phyloP scores from a whole-genome alignment of 2,888 invertebrate genomes.

The Ctenicera cuprea region DNA sequence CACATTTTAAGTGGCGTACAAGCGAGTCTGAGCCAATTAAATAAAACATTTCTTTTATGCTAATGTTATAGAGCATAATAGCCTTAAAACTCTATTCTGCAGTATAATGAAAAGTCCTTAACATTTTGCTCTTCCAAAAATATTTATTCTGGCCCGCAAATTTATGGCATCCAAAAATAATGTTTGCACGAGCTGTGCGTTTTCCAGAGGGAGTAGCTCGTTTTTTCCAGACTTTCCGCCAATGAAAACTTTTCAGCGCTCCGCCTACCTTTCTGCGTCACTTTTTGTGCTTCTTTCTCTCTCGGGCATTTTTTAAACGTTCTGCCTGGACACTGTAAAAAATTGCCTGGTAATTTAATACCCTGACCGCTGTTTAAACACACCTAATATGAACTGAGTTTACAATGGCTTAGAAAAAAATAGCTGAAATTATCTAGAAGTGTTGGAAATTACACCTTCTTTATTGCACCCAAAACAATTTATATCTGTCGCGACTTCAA shows the following conservation, averaged over 20 bases:
- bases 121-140: constrained; percentile 73
- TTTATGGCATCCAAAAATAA: constrained; percentile 73
- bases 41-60: constrained; percentile 72
- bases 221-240: constrained; percentile 69
- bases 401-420: constrained; percentile 60
- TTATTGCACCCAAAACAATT: constrained; percentile 34
- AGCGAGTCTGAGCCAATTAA: constrained; percentile 66
- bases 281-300: constrained; percentile 65
- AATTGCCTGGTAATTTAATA: constrained; percentile 72
- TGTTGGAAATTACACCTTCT: constrained; percentile 59
- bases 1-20: constrained; percentile 48
- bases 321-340: constrained; percentile 66
- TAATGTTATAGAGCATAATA: constrained; percentile 71
- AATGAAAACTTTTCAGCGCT: constrained; percentile 69
- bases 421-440: constrained; percentile 46
- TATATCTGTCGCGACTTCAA: constrained; percentile 29
- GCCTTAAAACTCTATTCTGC: constrained; percentile 71
- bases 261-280: constrained; percentile 68
- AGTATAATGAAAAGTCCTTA: constrained; percentile 73
- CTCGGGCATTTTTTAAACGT: constrained; percentile 66
- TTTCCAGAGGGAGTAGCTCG: constrained; percentile 67
- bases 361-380: constrained; percentile 70
- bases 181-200: constrained; percentile 70
- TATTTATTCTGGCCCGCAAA: constrained; percentile 73
- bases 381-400: constrained; percentile 68